A percentile compares a stretch with the other conserved stretches of the same genome.
Conservation (phyloP, 2,888 invertebrate genomes). For the Disparrhopalites patrizii region DNA sequence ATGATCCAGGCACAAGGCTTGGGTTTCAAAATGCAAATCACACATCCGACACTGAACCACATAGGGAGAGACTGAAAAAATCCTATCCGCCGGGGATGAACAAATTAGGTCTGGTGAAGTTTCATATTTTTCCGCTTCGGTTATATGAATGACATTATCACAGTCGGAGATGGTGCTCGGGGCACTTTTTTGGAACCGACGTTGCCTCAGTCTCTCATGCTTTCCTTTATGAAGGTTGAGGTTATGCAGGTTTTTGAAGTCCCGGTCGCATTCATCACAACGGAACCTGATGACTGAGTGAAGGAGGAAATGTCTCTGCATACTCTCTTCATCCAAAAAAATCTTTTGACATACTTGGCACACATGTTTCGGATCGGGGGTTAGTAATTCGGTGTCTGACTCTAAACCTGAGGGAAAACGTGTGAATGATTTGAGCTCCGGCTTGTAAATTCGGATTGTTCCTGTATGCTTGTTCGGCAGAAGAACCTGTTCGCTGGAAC, state of each 20-base stretch:
- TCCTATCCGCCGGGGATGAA: no score
- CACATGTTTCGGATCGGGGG: background rate
- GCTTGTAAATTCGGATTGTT: background rate
- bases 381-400: background rate
- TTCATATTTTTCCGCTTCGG: no score
- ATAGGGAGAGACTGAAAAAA: no score
- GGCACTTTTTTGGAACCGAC: no score
- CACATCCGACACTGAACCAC: no score
- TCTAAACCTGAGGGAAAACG: background rate
- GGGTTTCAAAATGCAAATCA: background rate
- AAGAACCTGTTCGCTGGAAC: no score
- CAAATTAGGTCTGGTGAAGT: no score
- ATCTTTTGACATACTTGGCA: background rate
- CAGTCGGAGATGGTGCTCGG: no score
- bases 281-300: background rate
- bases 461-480: background rate
- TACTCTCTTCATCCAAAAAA: background rate
- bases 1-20: background rate
- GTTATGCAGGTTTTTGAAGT: background rate
- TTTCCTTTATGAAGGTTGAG: conserved; percentile 3
- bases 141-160: no score
- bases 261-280: background rate
- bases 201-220: background rate
- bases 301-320: background rate
- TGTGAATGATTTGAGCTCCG: background rate